These are phyloP conservation scores for Enteromius fasciolatus DNA, from an alignment of 2,797 vertebrate species.

Conservation along the genomic window DNA sequence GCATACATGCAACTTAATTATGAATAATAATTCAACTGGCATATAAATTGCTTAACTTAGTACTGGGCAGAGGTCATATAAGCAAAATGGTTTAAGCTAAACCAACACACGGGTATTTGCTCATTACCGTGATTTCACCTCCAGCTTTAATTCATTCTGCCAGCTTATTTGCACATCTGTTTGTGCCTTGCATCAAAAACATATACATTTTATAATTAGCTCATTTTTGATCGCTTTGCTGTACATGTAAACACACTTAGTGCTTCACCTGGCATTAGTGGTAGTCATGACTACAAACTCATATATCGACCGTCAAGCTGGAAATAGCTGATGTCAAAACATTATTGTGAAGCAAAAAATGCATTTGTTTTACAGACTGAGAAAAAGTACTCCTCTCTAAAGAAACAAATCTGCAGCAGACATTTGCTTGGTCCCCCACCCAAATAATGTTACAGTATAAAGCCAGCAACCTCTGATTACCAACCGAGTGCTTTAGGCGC, in stretches of 20 bases:
- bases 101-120: background rate
- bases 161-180: background rate
- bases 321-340: constrained; percentile 11
- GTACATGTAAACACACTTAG: background rate
- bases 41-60: background rate
- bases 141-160: background rate
- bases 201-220: background rate
- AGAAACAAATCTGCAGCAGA: constrained; percentile 13
- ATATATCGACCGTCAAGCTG: background rate
- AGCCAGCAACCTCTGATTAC: constrained; percentile 37
- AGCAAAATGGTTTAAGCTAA: background rate
- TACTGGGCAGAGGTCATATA: background rate
- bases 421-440: constrained; percentile 36
- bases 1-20: background rate
- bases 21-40: background rate
- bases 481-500: constrained; percentile 44
- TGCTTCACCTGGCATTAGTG: background rate
- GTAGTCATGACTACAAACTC: constrained; percentile 1
- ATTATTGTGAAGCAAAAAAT: constrained; percentile 2
- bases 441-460: constrained; percentile 16
- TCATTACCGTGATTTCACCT: background rate
- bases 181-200: background rate
- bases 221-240: background rate
- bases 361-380: constrained; percentile 13
- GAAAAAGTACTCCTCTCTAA: background rate